Percentiles rank a stretch among this genome's conserved stretches.
Conservation (phyloP, 2,888 invertebrate species). For the Aspidiotus destructor region DNA sequence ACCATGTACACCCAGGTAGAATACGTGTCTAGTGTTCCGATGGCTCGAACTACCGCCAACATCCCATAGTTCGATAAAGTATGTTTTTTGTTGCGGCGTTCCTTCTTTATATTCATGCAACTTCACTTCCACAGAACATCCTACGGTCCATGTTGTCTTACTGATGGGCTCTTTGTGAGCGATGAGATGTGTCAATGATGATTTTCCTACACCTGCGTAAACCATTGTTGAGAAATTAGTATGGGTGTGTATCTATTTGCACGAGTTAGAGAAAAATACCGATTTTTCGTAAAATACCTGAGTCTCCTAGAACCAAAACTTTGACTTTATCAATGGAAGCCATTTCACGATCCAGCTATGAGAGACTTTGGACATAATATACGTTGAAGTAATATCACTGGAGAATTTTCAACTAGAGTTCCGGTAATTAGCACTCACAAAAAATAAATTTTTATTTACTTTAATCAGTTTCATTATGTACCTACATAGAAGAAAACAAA, state of each 20-base stretch:
- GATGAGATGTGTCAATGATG: slow-evolving; percentile 83
- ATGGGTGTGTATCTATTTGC: no score
- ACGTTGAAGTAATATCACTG: no score
- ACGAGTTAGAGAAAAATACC: no score
- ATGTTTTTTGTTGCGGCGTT: slow-evolving; percentile 79
- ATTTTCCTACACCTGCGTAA: slow-evolving; percentile 84
- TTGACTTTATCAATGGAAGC: slow-evolving; percentile 78
- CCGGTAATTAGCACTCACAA: no score
- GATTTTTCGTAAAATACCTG: slow-evolving; percentile 49
- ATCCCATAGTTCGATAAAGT: slow-evolving; percentile 94
- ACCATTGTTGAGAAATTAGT: not conserved
- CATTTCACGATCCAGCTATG: slow-evolving; percentile 18
- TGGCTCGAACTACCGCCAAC: slow-evolving; percentile 91
- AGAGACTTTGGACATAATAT: no score
- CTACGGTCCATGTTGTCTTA: slow-evolving; percentile 91
- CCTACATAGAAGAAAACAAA: no score
- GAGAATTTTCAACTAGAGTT: no score
- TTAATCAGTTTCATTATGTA: no score
- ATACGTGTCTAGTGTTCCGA: slow-evolving; percentile 82
- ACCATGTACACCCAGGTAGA: slow-evolving; percentile 90
- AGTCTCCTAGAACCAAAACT: slow-evolving; percentile 84
- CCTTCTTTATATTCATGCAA: slow-evolving; percentile 91
- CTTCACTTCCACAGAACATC: slow-evolving; percentile 91
- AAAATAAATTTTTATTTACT: no score
- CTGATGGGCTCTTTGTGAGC: slow-evolving; percentile 75